These are phyloP conservation scores for Pardalotus punctatus DNA, from an alignment of 2,113 vertebrate genomes.

Conservation along the genomic window DNA sequence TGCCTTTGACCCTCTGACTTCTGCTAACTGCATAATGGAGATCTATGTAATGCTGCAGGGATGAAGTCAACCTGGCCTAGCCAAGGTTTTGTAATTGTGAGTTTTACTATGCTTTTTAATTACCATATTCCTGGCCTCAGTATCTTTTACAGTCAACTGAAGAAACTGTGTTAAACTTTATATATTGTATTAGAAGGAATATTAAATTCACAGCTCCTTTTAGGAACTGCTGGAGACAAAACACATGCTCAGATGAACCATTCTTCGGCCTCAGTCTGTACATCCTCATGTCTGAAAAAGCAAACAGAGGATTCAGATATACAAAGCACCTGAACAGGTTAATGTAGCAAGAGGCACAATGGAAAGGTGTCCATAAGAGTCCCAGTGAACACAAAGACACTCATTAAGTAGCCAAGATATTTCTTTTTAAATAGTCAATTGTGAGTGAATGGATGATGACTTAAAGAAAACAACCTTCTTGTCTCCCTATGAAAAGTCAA, in stretches of 20 bases:
- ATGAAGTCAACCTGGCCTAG: background rate
- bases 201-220: background rate
- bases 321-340: background rate
- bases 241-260: background rate
- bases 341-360: background rate
- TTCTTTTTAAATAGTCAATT: background rate
- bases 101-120: background rate
- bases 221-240: background rate
- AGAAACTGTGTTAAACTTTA: background rate
- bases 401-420: background rate
- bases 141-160: background rate
- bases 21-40: background rate
- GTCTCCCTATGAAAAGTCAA: background rate
- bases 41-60: background rate
- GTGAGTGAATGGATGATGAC: background rate
- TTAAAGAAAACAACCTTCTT: background rate
- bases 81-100: background rate
- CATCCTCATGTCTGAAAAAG: background rate
- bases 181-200: background rate
- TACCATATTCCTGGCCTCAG: background rate
- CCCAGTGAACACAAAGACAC: background rate
- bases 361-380: background rate
- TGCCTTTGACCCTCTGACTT: background rate
- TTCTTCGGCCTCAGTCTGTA: background rate
- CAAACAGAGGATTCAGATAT: background rate